Conservation (phyloP, 2,888 invertebrate genomes). For the Leuctra nigra region DNA sequence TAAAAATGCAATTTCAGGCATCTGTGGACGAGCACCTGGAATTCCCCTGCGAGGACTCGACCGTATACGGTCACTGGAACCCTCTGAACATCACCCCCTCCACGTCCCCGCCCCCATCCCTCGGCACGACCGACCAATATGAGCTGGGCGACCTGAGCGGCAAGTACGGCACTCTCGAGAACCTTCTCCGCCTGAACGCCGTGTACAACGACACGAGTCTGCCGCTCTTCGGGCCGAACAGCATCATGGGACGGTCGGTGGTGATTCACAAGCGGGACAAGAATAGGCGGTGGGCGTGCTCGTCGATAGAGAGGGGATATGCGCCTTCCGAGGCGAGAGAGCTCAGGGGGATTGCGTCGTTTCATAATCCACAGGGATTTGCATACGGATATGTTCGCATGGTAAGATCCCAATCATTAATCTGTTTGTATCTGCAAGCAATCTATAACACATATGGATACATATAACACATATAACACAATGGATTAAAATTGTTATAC, state of each 20-base stretch:
- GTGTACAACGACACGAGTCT: conserved; percentile 73
- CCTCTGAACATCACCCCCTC: conserved; percentile 64
- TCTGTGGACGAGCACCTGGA: conserved; percentile 75
- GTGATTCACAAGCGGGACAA: conserved; percentile 65
- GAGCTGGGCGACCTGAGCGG: conserved; percentile 79
- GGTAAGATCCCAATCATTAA: conserved; percentile 52
- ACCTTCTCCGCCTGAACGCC: conserved; percentile 42
- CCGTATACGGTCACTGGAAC: conserved; percentile 81
- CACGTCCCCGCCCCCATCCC: conserved; percentile 51
- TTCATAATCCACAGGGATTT: conserved; percentile 82
- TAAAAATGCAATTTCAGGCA: too few relatives aligned
- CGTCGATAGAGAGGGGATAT: conserved; percentile 78
- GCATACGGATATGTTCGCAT: conserved; percentile 81
- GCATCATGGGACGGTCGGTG: conserved; percentile 79
- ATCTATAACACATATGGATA: too few relatives aligned
- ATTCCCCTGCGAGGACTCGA: conserved; percentile 79
- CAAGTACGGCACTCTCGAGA: conserved; percentile 74
- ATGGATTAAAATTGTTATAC: too few relatives aligned
- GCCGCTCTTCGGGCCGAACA: conserved; percentile 72
- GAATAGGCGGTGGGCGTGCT: conserved; percentile 66
- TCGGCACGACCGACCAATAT: conserved; percentile 79
- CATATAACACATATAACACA: too few relatives aligned
- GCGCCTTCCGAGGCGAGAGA: conserved; percentile 82
- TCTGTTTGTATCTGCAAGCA: too few relatives aligned
- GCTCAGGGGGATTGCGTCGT: conserved; percentile 79